Conservation (phyloP, 2,888 invertebrate genomes). For the Scaptomyza polygonia region DNA sequence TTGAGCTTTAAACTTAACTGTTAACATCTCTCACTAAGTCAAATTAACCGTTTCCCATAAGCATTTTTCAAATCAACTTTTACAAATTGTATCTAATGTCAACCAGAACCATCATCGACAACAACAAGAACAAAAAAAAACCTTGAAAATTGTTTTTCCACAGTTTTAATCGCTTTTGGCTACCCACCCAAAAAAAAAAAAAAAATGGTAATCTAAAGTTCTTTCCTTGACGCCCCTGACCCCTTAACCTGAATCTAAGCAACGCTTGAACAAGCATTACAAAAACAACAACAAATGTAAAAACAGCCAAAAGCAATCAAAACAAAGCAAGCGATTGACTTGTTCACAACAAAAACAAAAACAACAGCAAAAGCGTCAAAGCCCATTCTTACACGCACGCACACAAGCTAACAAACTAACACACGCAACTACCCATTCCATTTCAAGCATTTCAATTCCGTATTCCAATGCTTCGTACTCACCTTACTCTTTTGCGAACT, state of each 20-base stretch:
- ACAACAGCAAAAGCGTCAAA: slow-evolving; percentile 24
- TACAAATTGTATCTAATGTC: slow-evolving; percentile 16
- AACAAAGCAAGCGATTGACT: slow-evolving; percentile 75
- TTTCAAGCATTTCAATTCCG: slow-evolving; percentile 40
- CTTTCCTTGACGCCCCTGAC: slow-evolving; percentile 51
- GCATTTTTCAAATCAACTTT: neutral
- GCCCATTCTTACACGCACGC: neutral
- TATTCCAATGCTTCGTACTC: slow-evolving; percentile 45
- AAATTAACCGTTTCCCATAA: neutral
- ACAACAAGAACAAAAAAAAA: neutral
- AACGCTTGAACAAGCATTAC: slow-evolving; percentile 22
- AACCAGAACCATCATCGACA: neutral
- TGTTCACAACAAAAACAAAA: slow-evolving; percentile 30
- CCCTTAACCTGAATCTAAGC: slow-evolving; percentile 57
- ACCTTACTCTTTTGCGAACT: slow-evolving; percentile 84
- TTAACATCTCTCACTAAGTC: neutral
- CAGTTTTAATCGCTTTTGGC: slow-evolving; percentile 38
- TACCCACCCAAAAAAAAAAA: slow-evolving; percentile 4
- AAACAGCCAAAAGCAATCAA: slow-evolving; percentile 68
- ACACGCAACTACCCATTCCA: slow-evolving; percentile 5
- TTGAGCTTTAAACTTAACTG: neutral
- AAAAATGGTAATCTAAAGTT: slow-evolving; percentile 29
- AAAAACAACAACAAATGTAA: slow-evolving; percentile 28
- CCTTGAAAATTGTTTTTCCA: slow-evolving; percentile 22
- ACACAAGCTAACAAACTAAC: neutral